Percentiles rank a stretch among this genome's conserved stretches.
Conservation (phyloP, 2,113 vertebrate species). For the Tachycineta bicolor region DNA sequence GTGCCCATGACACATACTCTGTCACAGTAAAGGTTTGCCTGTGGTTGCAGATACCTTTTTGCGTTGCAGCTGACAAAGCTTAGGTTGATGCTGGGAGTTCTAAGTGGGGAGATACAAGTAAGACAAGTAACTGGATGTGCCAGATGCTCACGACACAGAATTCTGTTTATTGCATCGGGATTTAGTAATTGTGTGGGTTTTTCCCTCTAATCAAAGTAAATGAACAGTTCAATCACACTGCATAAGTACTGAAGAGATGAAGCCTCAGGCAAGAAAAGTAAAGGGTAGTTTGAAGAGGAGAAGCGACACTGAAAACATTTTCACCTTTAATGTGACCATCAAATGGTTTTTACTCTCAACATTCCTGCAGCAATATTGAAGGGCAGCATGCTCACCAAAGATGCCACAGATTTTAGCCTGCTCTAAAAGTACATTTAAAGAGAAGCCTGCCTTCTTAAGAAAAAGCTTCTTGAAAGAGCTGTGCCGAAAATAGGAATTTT, state of each 20-base stretch:
- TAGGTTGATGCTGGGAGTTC: not conserved
- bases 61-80: not conserved
- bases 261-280: slow-evolving; percentile 22
- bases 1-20: not conserved
- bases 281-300: not conserved
- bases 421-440: not conserved
- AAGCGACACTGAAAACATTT: not conserved
- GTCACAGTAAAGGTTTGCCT: not conserved
- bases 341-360: not conserved
- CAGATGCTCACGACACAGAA: slow-evolving; percentile 1
- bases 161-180: not conserved
- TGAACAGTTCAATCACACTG: not conserved
- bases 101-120: not conserved
- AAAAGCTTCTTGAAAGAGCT: not conserved
- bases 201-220: not conserved
- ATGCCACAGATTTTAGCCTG: not conserved
- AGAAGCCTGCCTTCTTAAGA: not conserved
- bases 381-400: not conserved
- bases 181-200: not conserved
- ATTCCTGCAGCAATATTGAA: not conserved
- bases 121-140: not conserved
- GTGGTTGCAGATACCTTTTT: not conserved
- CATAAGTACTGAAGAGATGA: not conserved
- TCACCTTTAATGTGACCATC: slow-evolving; percentile 26
- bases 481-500: not conserved